A percentile compares a stretch with the other conserved stretches of the same genome.
Conservation (phyloP, 2,797 vertebrate species). For the Helarctos malayanus region DNA sequence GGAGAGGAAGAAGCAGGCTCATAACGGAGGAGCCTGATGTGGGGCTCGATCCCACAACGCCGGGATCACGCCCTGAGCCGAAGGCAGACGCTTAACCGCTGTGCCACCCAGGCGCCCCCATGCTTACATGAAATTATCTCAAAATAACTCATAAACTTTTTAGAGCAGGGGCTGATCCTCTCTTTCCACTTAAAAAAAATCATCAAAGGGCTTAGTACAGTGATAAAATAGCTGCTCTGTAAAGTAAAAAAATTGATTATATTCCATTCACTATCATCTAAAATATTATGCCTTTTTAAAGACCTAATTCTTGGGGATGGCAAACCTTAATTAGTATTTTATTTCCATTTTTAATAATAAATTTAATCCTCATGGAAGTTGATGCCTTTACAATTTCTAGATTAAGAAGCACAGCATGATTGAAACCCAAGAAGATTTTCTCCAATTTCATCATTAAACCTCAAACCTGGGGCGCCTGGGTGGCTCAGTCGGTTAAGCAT, state of each 20-base stretch:
- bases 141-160: neutral
- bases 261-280: neutral
- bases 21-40: too few species aligned
- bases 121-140: neutral
- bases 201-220: neutral
- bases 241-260: neutral
- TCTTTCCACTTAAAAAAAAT: conserved; percentile 15
- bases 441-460: conserved; percentile 25
- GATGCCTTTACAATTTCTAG: conserved; percentile 39
- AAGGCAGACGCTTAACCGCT: too few species aligned
- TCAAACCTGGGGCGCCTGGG: neutral
- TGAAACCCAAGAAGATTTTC: conserved; percentile 40
- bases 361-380: neutral
- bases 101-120: neutral
- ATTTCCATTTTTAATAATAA: neutral
- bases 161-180: neutral
- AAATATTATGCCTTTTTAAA: neutral
- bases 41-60: too few species aligned
- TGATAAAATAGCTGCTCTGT: neutral
- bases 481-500: neutral
- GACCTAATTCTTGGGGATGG: neutral
- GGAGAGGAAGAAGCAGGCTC: too few species aligned
- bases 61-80: too few species aligned
- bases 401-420: conserved; percentile 10
- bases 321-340: conserved; percentile 21